Evolutionary conservation across 2,113 vertebrate species (phyloP).

Genomic region (Xenopus borealis): DNA sequence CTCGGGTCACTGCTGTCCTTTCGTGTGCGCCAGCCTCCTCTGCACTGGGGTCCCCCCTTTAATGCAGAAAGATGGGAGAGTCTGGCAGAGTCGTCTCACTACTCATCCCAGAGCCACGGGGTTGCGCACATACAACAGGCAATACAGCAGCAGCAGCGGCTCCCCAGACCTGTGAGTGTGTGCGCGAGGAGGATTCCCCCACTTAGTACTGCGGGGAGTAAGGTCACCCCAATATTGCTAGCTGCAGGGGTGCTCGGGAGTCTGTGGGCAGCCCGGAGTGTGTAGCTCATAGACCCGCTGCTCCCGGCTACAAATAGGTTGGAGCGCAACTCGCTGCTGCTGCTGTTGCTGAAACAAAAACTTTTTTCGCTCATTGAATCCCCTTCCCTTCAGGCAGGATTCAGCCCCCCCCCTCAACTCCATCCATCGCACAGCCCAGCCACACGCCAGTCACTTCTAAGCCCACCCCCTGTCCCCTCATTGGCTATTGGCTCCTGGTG

Average conservation of each 20-base stretch:
- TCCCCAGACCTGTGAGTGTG: neutral
- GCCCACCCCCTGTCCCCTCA: slow-evolving; percentile 38
- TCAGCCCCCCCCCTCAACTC: neutral
- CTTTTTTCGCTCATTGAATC: slow-evolving; percentile 41
- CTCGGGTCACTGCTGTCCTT: too few species aligned
- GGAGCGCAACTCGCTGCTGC: neutral
- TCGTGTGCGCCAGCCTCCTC: neutral
- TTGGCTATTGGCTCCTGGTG: slow-evolving; percentile 40
- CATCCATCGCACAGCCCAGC: slow-evolving; percentile 20
- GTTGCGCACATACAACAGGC: too few species aligned
- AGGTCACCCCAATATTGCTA: neutral
- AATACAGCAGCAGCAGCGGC: neutral
- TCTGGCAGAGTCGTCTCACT: neutral
- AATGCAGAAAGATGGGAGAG: neutral
- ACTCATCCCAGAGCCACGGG: slow-evolving; percentile 1
- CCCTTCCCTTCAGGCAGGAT: slow-evolving; percentile 7
- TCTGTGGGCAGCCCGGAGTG: neutral
- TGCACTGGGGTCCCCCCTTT: neutral
- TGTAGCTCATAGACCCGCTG: neutral
- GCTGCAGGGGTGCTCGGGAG: neutral
- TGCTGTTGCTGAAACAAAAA: slow-evolving; percentile 35
- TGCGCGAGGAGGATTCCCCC: neutral
- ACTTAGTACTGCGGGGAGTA: slow-evolving; percentile 7
- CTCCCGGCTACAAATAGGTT: too few species aligned
- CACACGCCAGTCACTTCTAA: slow-evolving; percentile 45